Evolutionary conservation across 2,113 vertebrate species (phyloP).

Genomic region (Onychorhynchus coronatus): DNA sequence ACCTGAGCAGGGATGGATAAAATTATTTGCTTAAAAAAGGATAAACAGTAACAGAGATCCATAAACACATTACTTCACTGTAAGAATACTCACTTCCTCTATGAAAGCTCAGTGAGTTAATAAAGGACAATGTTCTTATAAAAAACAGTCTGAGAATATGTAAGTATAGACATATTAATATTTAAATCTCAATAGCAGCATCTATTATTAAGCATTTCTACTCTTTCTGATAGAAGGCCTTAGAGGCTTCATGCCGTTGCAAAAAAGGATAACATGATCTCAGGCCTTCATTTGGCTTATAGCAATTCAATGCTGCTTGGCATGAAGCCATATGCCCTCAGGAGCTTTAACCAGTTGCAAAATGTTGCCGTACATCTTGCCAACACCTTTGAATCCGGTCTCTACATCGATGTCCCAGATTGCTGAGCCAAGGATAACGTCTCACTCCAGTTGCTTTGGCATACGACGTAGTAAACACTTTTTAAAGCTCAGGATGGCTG

Average conservation of each 20-base stretch:
- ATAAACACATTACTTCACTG: background rate
- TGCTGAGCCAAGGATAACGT: background rate
- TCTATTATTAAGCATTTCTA: slow-evolving; percentile 15
- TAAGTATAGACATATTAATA: slow-evolving; percentile 11
- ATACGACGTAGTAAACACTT: accelerated
- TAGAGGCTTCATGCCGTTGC: background rate
- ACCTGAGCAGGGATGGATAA: background rate
- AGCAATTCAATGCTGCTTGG: background rate
- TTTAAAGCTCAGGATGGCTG: background rate
- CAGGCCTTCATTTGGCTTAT: background rate
- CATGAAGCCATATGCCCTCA: background rate
- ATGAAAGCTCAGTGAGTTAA: background rate
- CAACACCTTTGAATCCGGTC: background rate
- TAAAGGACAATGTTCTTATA: background rate
- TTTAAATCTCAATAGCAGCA: slow-evolving; percentile 45
- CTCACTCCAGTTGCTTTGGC: background rate
- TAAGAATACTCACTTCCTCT: background rate
- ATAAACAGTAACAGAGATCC: background rate
- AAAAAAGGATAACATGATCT: background rate
- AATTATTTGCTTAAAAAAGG: background rate
- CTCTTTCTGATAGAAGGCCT: background rate
- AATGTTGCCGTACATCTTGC: background rate
- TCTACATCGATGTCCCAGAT: background rate
- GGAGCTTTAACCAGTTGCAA: background rate
- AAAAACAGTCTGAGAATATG: background rate